A percentile compares a stretch with the other conserved stretches of the same genome.
These are phyloP conservation scores for Forbesichthys agassizii DNA, from an alignment of 2,113 vertebrate genomes.

Conservation along the genomic window DNA sequence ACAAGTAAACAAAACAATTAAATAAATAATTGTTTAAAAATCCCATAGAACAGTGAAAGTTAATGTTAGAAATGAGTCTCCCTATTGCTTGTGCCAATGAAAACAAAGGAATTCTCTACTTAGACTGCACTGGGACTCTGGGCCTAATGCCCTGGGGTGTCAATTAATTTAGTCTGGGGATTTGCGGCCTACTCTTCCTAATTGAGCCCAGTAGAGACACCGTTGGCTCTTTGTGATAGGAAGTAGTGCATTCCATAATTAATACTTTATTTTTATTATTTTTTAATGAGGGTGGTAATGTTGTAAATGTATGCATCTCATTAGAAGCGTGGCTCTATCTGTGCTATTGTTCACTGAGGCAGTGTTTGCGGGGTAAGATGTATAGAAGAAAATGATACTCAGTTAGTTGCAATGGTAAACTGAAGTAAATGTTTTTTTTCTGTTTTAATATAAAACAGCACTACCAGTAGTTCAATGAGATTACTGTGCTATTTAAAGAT, in stretches of 20 bases:
- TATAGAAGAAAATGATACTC: constrained; percentile 57
- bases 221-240: constrained; percentile 71
- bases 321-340: constrained; percentile 63
- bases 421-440: constrained; percentile 58
- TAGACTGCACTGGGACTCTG: constrained; percentile 68
- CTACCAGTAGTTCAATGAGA: constrained; percentile 58
- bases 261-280: constrained; percentile 80
- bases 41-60: constrained; percentile 67
- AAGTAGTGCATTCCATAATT: constrained; percentile 79
- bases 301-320: constrained; percentile 78
- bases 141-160: constrained; percentile 76
- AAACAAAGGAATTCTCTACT: constrained; percentile 75
- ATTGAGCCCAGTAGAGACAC: constrained; percentile 81
- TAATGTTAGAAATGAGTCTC: constrained; percentile 54
- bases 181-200: constrained; percentile 80
- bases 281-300: constrained; percentile 78
- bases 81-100: constrained; percentile 63
- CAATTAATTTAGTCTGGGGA: constrained; percentile 84
- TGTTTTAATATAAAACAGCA: constrained; percentile 67
- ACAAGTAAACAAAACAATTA: constrained; percentile 54
- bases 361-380: constrained; percentile 56
- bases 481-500: constrained; percentile 78
- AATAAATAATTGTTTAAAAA: constrained; percentile 67
- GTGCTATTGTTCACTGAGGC: constrained; percentile 61
- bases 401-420: constrained; percentile 45